These are phyloP conservation scores for Tiliacea aurago DNA, from an alignment of 2,888 invertebrate species.

Conservation along the genomic window DNA sequence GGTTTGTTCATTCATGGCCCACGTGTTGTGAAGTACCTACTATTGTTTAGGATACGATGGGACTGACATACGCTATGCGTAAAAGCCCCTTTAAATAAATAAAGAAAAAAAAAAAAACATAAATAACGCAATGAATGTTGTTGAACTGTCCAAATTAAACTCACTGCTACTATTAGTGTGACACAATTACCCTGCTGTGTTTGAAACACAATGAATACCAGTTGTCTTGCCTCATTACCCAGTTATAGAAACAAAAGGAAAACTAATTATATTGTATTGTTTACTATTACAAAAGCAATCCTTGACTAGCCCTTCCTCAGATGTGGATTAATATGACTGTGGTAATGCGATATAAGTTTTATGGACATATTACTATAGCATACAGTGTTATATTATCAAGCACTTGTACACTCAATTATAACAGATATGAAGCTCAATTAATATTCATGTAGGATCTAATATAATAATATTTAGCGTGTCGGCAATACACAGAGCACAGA, in stretches of 20 bases:
- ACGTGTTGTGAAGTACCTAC: no score
- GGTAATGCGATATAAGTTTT: neutral
- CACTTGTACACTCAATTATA: slow-evolving; percentile 9
- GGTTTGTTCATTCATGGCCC: no score
- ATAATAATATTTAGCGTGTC: no score
- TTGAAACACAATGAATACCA: neutral
- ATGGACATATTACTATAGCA: neutral
- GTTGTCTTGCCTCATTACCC: no score
- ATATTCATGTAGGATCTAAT: slow-evolving; percentile 5
- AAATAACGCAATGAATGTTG: no score
- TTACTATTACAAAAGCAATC: slow-evolving; percentile 9
- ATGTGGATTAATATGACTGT: slow-evolving; percentile 40
- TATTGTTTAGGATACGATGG: no score
- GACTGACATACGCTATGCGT: no score
- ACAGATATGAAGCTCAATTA: slow-evolving; percentile 9
- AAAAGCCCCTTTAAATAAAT: no score
- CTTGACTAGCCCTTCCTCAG: slow-evolving; percentile 22
- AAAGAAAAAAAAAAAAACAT: no score
- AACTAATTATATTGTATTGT: slow-evolving; percentile 17
- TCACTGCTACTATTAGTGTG: no score
- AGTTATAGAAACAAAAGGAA: slow-evolving; percentile 13
- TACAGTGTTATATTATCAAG: slow-evolving; percentile 6
- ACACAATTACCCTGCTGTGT: neutral
- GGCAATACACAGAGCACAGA: no score
- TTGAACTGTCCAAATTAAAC: no score